Evolutionary conservation across 2,888 invertebrate species (phyloP).

Genomic region (Oscheius sp.): DNA sequence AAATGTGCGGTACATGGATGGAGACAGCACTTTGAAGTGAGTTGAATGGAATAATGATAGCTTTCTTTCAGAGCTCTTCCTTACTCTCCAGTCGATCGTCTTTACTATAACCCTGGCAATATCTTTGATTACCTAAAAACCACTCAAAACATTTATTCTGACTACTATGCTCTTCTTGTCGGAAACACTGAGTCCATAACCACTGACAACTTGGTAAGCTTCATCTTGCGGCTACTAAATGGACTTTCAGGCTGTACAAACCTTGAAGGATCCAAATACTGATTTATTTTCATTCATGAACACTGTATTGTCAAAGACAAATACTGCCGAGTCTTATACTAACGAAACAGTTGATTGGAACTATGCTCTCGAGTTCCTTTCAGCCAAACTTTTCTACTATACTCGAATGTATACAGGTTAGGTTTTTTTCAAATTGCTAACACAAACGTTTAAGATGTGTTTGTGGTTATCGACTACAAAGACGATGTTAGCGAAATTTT

Average conservation of each 20-base stretch:
- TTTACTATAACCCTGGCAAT: slow-evolving; percentile 16
- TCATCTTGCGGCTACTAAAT: no score
- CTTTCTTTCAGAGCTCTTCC: neutral
- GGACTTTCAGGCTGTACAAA: no score
- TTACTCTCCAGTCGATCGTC: slow-evolving; percentile 12
- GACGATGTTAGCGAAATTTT: neutral
- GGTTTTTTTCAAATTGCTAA: no score
- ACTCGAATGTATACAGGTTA: no score
- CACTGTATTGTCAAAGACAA: neutral
- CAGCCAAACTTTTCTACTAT: no score
- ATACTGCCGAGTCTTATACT: neutral
- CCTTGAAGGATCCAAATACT: no score
- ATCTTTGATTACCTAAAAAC: slow-evolving; percentile 6
- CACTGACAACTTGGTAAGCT: no score
- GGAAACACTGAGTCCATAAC: neutral
- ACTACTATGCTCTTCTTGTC: neutral
- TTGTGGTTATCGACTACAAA: slow-evolving; percentile 18
- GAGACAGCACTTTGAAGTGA: neutral
- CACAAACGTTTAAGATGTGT: neutral
- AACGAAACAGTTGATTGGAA: neutral
- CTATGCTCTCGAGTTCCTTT: neutral
- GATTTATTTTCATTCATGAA: neutral
- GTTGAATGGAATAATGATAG: neutral
- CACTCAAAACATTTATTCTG: neutral
- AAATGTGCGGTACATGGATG: slow-evolving; percentile 7